A percentile compares a stretch with the other conserved stretches of the same genome.
Conservation (phyloP, 2,888 invertebrate genomes). For the Sthenelais limicola region DNA sequence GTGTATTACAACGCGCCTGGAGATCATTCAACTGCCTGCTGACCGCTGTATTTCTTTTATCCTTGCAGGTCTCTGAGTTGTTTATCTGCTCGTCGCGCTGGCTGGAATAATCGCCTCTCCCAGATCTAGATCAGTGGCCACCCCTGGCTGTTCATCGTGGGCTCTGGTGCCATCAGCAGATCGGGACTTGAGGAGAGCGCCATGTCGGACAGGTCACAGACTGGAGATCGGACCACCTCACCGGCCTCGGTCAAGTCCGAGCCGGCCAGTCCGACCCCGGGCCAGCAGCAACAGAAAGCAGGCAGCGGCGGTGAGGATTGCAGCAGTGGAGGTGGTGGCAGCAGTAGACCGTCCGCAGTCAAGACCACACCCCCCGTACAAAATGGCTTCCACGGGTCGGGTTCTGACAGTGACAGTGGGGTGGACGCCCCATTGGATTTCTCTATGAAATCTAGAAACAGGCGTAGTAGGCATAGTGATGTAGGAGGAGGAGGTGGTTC, state of each 20-base stretch:
- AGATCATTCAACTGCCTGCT: no score
- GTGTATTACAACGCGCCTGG: no score
- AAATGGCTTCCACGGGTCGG: background rate
- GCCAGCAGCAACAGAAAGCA: background rate
- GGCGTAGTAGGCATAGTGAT: background rate
- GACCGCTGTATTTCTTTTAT: no score
- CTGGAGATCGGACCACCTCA: background rate
- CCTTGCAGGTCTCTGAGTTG: no score
- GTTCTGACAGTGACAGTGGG: background rate
- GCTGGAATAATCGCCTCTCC: no score
- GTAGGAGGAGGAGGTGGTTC: background rate
- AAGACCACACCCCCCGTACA: constrained; percentile 11
- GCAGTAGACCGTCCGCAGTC: background rate
- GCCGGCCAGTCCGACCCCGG: background rate
- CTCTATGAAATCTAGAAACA: constrained; percentile 31
- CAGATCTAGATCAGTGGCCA: no score
- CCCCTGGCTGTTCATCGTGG: no score
- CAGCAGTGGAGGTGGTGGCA: no score
- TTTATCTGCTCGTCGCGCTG: no score
- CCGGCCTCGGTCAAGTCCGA: constrained; percentile 8
- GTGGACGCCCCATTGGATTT: constrained; percentile 44
- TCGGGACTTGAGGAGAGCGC: no score
- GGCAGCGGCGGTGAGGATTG: background rate
- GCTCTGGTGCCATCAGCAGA: no score
- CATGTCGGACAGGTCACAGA: constrained; percentile 8